phyloP scores from a whole-genome alignment of 2,888 invertebrate species.

The Campoplex capitator region DNA sequence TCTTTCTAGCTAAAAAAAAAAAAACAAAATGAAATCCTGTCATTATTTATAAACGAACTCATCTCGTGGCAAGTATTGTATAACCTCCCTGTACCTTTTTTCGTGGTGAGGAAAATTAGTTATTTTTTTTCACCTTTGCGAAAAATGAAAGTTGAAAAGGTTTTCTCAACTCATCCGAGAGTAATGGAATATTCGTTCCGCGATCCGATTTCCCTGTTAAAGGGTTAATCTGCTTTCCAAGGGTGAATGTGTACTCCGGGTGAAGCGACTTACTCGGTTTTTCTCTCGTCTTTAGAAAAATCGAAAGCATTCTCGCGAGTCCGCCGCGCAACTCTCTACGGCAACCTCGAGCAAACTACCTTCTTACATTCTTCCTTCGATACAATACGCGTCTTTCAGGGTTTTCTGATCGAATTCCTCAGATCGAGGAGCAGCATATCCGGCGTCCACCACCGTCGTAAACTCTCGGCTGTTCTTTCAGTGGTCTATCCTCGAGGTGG shows the following conservation, averaged over 20 bases:
- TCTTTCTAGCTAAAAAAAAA: too few species aligned
- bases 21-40: too few species aligned
- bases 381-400: conserved; percentile 67
- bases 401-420: conserved; percentile 69
- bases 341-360: conserved; percentile 45
- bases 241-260: conserved; percentile 43
- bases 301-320: conserved; percentile 51
- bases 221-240: conserved; percentile 69
- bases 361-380: conserved; percentile 53
- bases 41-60: not conserved
- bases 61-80: not conserved
- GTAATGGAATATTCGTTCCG: conserved; percentile 59
- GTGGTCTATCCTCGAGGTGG: conserved; percentile 13
- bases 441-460: conserved; percentile 42
- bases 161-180: conserved; percentile 51
- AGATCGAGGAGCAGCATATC: conserved; percentile 37
- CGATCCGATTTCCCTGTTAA: conserved; percentile 69
- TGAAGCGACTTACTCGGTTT: conserved; percentile 47
- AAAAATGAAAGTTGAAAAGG: conserved; percentile 25
- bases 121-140: not conserved
- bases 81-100: not conserved
- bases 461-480: conserved; percentile 57
- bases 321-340: conserved; percentile 12
- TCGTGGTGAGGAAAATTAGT: not conserved
- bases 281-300: conserved; percentile 52